Percentiles rank a stretch among this genome's conserved stretches.
Evolutionary conservation across 2,888 invertebrate genomes (phyloP).

Genomic region (Ectropis crepuscularia): DNA sequence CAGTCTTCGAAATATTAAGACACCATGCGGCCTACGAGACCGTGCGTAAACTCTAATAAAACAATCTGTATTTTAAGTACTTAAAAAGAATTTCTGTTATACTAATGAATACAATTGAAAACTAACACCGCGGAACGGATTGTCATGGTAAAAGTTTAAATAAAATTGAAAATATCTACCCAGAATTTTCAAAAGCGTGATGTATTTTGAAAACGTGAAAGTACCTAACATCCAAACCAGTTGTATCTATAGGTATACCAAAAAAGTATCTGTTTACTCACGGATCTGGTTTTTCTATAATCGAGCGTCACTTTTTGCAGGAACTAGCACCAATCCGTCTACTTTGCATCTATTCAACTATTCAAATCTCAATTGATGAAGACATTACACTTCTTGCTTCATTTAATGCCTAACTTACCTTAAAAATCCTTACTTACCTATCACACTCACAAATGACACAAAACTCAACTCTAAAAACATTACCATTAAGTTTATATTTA

Average conservation of each 20-base stretch:
- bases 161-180: too few species aligned
- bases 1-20: too few species aligned
- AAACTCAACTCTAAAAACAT: conserved; percentile 7
- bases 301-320: neutral
- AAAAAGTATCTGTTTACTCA: conserved; percentile 7
- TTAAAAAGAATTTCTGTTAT: too few species aligned
- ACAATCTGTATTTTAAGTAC: too few species aligned
- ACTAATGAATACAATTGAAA: too few species aligned
- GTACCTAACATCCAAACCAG: neutral
- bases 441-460: conserved; percentile 1
- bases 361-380: conserved; percentile 28
- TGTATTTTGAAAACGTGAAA: neutral
- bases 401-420: conserved; percentile 31
- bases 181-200: neutral
- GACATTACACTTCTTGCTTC: conserved; percentile 33
- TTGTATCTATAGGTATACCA: too few species aligned
- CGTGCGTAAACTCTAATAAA: too few species aligned
- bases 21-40: too few species aligned
- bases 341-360: conserved; percentile 17
- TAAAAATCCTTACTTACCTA: conserved; percentile 17
- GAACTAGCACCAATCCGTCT: conserved; percentile 8
- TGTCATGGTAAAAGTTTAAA: too few species aligned
- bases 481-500: neutral
- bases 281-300: neutral
- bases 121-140: too few species aligned